Evolutionary conservation across 2,113 vertebrate species (phyloP).

Genomic region (Toxostoma redivivum): DNA sequence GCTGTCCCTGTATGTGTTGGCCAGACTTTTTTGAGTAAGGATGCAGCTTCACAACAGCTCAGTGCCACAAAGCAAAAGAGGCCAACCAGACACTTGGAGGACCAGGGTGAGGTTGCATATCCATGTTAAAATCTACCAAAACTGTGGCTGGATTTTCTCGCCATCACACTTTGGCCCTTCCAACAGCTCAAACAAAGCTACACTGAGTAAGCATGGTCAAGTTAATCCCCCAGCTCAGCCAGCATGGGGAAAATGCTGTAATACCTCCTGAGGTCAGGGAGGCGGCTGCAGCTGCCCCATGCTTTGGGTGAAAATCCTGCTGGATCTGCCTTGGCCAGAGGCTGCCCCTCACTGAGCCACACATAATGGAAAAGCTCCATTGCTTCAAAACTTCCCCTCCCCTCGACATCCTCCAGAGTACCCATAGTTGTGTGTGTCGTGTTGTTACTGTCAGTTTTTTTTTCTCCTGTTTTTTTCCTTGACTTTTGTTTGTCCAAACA

Average conservation of each 20-base stretch:
- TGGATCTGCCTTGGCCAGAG: background rate
- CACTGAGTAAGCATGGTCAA: fast-evolving
- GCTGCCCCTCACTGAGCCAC: background rate
- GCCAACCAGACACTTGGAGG: background rate
- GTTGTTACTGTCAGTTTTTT: slow-evolving; percentile 31
- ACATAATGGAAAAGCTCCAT: background rate
- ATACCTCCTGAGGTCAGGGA: background rate
- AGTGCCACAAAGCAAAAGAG: background rate
- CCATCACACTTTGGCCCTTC: background rate
- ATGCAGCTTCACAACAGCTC: background rate
- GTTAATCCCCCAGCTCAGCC: background rate
- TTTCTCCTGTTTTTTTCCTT: slow-evolving; percentile 3
- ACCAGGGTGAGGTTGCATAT: background rate
- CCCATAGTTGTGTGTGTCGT: slow-evolving; percentile 20
- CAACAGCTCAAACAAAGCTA: background rate
- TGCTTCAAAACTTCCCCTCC: background rate
- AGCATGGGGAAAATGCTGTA: background rate
- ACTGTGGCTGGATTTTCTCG: background rate
- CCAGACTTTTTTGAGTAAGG: background rate
- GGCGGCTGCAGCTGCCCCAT: background rate
- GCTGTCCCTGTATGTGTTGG: background rate
- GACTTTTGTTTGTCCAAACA: slow-evolving; percentile 57
- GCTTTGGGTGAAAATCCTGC: background rate
- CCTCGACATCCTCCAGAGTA: background rate
- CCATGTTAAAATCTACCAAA: background rate